phyloP scores from a whole-genome alignment of 2,797 vertebrate genomes.

The Leptatherina wallacei region DNA sequence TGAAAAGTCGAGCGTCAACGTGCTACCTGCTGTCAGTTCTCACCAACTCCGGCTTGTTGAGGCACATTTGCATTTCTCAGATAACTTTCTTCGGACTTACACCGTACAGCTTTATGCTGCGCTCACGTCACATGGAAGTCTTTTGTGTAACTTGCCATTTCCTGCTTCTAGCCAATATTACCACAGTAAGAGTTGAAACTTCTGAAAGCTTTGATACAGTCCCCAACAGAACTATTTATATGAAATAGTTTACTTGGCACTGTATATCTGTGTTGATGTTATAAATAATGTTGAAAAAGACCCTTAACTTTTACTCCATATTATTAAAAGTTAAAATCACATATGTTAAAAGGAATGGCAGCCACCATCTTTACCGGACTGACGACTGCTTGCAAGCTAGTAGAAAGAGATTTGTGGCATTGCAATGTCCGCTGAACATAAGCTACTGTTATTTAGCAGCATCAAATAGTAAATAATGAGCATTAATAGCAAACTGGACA shows the following conservation, averaged over 20 bases:
- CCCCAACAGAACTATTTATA: too few species aligned
- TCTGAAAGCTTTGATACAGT: neutral
- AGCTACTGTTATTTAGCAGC: too few species aligned
- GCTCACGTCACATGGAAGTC: neutral
- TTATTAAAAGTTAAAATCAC: neutral
- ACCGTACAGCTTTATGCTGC: neutral
- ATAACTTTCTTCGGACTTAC: neutral
- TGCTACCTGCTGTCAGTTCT: too few species aligned
- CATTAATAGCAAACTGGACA: too few species aligned
- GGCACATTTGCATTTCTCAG: neutral
- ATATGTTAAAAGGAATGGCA: neutral
- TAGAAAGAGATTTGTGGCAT: too few species aligned
- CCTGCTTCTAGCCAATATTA: neutral
- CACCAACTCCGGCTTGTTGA: neutral
- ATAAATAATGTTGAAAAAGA: too few species aligned
- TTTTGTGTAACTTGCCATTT: neutral
- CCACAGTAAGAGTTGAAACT: neutral
- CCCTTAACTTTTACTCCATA: neutral
- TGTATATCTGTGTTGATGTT: too few species aligned
- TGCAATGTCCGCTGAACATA: too few species aligned
- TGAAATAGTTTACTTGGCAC: too few species aligned
- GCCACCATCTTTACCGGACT: neutral
- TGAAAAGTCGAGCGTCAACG: too few species aligned
- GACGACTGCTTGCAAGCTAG: neutral
- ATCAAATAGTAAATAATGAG: too few species aligned